Evolutionary conservation across 2,113 vertebrate species (phyloP).

Genomic region (Charadrius vociferus): DNA sequence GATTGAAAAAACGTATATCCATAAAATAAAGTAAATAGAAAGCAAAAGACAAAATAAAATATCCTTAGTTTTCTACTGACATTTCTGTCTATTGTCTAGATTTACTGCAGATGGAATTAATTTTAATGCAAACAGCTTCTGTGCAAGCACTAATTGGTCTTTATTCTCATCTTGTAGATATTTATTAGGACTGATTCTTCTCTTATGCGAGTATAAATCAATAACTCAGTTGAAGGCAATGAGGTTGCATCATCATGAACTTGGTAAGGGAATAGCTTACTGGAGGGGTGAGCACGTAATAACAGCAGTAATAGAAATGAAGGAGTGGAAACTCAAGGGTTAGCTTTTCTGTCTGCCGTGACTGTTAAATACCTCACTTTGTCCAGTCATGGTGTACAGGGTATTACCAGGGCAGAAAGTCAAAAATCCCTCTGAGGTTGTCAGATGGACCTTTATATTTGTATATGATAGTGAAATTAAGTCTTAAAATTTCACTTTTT

Average conservation of each 20-base stretch:
- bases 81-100: neutral
- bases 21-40: neutral
- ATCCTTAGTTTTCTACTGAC: neutral
- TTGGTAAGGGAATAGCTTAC: neutral
- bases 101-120: constrained; percentile 1
- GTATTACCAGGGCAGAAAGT: neutral
- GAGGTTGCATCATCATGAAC: neutral
- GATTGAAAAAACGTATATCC: neutral
- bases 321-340: neutral
- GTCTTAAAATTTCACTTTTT: constrained; percentile 13
- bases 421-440: neutral
- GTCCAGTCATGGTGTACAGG: neutral
- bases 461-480: constrained; percentile 16
- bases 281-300: neutral
- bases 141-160: constrained; percentile 11
- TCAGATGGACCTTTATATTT: constrained; percentile 2
- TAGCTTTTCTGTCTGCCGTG: neutral
- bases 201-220: neutral
- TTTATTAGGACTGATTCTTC: neutral
- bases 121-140: neutral
- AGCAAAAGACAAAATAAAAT: neutral
- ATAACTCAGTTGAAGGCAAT: neutral
- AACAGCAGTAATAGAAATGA: neutral
- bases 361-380: neutral
- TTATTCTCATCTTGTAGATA: neutral